phyloP scores from a whole-genome alignment of 2,113 vertebrate species.

The Choloepus hoffmanni region DNA sequence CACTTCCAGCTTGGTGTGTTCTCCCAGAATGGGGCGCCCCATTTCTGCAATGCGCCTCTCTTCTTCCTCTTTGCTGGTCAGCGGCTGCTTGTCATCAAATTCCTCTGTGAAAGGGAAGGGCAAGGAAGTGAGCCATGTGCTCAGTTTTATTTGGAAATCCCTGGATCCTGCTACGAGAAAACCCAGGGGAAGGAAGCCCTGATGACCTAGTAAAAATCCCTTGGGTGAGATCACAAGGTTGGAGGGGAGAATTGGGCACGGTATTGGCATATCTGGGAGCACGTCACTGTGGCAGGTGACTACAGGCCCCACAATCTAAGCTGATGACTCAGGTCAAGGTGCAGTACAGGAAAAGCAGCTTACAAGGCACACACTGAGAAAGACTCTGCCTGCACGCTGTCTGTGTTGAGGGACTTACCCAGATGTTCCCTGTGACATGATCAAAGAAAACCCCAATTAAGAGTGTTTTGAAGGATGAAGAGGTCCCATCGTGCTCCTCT shows the following conservation, averaged over 20 bases:
- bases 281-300: not conserved
- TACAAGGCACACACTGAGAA: not conserved
- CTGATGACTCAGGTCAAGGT: not conserved
- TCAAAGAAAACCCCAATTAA: not conserved
- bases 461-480: not conserved
- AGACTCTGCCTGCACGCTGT: not conserved
- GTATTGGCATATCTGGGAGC: not conserved
- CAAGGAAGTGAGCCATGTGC: not conserved
- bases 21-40: constrained; percentile 94
- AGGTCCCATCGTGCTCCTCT: not conserved
- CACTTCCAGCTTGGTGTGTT: constrained; percentile 93
- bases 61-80: constrained; percentile 94
- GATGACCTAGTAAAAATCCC: not conserved
- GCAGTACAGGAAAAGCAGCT: not conserved
- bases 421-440: not conserved
- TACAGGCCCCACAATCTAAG: not conserved
- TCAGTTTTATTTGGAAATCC: constrained; percentile 29
- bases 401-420: not conserved
- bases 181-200: not conserved
- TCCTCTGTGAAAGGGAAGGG: constrained; percentile 89
- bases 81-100: constrained; percentile 87
- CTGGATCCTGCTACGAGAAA: constrained; percentile 11
- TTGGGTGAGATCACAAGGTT: not conserved
- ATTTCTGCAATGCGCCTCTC: constrained; percentile 94
- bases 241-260: not conserved